Percentiles rank a stretch among this genome's conserved stretches.
Evolutionary conservation across 2,888 invertebrate species (phyloP).

Genomic region (Pterobdella sp.): DNA sequence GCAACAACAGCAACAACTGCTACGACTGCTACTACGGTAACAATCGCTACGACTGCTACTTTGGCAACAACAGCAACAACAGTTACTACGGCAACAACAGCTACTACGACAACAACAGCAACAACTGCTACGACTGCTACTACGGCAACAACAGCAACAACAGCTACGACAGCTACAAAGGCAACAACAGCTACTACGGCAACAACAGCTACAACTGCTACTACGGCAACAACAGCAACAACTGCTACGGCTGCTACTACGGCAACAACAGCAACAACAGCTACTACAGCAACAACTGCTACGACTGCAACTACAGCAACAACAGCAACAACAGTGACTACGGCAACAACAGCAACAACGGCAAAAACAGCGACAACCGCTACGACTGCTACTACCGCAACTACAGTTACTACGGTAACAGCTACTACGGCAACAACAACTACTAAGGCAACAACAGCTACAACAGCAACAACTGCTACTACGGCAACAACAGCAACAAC

Average conservation of each 20-base stretch:
- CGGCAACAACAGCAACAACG: slow-evolving; percentile 14
- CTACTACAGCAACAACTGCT: neutral
- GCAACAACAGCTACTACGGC: neutral
- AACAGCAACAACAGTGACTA: neutral
- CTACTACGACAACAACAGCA: too few species aligned
- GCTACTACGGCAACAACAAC: neutral
- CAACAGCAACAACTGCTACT: neutral
- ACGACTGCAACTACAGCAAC: neutral
- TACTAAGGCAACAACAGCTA: neutral
- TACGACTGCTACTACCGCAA: neutral
- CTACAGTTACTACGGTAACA: neutral
- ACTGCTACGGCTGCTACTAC: neutral
- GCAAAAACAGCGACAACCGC: slow-evolving; percentile 5
- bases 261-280: neutral
- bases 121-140: too few species aligned
- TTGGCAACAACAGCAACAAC: neutral
- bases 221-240: neutral
- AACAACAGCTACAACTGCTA: neutral
- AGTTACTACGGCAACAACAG: too few species aligned
- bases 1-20: too few species aligned
- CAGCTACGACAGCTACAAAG: neutral
- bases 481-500: neutral
- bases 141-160: too few species aligned
- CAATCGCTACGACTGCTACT: too few species aligned
- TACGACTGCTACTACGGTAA: too few species aligned